Base-by-base conservation (phyloP, 1,140 invertebrate species). In the Homalodisca vitripennis region DNA sequence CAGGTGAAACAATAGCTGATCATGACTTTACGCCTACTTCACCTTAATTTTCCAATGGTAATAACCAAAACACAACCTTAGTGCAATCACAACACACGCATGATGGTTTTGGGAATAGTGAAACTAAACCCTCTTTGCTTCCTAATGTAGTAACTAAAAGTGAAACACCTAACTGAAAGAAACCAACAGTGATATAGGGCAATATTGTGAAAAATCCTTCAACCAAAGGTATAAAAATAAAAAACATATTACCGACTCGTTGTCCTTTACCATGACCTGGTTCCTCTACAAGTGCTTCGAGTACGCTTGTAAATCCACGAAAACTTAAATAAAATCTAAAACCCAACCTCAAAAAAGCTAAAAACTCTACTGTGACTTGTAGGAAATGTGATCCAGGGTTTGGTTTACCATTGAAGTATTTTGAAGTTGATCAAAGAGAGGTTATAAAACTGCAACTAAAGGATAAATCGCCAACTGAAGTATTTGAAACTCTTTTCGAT, bases 21-120 rank as follows among this genome's bases (percentile, higher is more conserved):
- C 10, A 63, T 63, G 27, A 63, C 3, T 63, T 63, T 63, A 26
- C 10, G 34, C 27, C 63, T 65, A 27, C 26, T 41, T 34, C 29
- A 20, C 64, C 64, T 66, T 3, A 17, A 66, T n/a, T 34, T n/a
- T 66, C 3, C 41, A 30, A 20, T 66, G 64, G 41, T 30, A 66
- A 66, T 66, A 22, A 2, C 30, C 24, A 66, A 63, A 66, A 66
- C 30, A 30, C 30, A 65, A 30, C 63, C n/a, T 24, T 31, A 65
- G 63, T 17, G 30, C 31, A 17, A n/a, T 27, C 30, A 1, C 63
- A 65, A 66, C 29, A 34, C n/a, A n/a, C n/a, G n/a, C n/a, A n/a
- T n/a, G n/a, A n/a, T n/a, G n/a, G n/a, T n/a, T n/a, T n/a, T n/a
- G n/a, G n/a, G n/a, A n/a, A n/a, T n/a, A n/a, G n/a, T n/a, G n/a